Evolutionary conservation across 92 coral and sea anemone genomes (phyloP).

Genomic region (Porites rus): DNA sequence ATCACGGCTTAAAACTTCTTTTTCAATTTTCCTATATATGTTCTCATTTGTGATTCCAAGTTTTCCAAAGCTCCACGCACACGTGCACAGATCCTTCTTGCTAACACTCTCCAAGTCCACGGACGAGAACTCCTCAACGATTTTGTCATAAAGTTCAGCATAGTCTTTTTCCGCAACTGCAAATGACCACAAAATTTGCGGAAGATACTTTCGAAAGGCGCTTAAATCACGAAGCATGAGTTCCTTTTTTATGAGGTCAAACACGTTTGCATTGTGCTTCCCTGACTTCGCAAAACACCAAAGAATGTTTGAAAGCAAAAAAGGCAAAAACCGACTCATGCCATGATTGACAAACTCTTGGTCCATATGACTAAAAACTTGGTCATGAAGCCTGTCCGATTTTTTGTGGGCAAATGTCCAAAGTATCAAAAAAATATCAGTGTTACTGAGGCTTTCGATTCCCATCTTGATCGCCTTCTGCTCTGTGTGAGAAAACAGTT

Average conservation of each 20-base stretch:
- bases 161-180: not conserved
- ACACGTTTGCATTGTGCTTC: not conserved
- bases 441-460: not conserved
- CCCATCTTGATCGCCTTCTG: not conserved
- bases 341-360: not conserved
- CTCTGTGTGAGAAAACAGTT: not conserved
- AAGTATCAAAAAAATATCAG: not conserved
- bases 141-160: not conserved
- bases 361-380: not conserved
- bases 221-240: not conserved
- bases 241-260: not conserved
- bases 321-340: not conserved
- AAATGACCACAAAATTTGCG: not conserved
- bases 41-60: not conserved
- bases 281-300: not conserved
- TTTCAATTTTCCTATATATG: not conserved
- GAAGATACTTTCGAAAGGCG: not conserved
- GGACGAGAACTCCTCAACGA: not conserved
- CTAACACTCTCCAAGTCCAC: not conserved
- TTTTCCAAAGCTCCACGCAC: conserved; percentile 3
- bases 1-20: not conserved
- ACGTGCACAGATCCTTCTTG: not conserved
- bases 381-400: not conserved
- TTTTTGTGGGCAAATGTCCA: conserved; percentile 3
- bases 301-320: not conserved